Conservation (phyloP, 53 echinoderm and acorn worm species). For the Mesocentrotus franciscanus region DNA sequence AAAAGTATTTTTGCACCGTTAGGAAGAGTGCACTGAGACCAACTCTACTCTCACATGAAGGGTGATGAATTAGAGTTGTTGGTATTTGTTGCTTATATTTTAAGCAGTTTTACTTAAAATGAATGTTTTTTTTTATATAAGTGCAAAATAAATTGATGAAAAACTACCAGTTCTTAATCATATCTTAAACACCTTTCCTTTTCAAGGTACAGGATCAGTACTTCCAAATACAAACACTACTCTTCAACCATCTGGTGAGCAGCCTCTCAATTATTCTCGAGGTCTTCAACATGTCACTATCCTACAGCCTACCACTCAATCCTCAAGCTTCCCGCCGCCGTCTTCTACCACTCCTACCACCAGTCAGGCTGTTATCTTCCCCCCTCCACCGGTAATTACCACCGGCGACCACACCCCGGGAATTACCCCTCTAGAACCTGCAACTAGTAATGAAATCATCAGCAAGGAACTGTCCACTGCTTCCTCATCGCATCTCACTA, state of each 20-base stretch:
- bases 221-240: background rate
- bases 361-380: background rate
- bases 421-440: conserved; percentile 17
- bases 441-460: background rate
- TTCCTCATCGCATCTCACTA: background rate
- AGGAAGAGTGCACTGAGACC: too few species aligned
- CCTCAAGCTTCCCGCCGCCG: background rate
- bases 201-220: background rate
- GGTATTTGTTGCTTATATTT: too few species aligned
- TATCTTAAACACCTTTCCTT: background rate
- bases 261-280: background rate
- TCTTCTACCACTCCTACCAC: background rate
- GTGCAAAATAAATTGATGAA: background rate
- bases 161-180: background rate
- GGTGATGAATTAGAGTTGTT: too few species aligned
- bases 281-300: conserved; percentile 2
- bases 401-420: conserved; percentile 4
- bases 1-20: too few species aligned
- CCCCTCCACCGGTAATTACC: background rate
- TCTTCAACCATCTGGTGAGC: conserved; percentile 7
- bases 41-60: too few species aligned
- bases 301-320: background rate
- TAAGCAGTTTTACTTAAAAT: too few species aligned
- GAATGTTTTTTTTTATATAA: too few species aligned
- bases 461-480: background rate